Percentiles rank a stretch among this genome's conserved stretches.
Conservation (phyloP, 2,888 invertebrate species). For the Listrodromus nycthemerus region DNA sequence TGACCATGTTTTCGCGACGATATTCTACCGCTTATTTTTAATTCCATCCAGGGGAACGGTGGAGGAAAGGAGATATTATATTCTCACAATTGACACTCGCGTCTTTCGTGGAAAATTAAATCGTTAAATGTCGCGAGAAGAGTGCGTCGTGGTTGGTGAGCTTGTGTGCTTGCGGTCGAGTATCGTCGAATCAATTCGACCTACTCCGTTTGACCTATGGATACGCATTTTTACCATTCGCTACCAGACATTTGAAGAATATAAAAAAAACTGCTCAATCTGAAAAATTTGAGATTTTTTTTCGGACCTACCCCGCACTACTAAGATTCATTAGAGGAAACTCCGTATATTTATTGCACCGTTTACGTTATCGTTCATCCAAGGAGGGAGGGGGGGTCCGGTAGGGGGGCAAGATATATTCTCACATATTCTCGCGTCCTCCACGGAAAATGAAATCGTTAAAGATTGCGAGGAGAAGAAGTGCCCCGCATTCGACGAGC, state of each 20-base stretch:
- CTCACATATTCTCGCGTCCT: not conserved
- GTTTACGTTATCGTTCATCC: not conserved
- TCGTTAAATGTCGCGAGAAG: not conserved
- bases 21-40: slow-evolving; percentile 33
- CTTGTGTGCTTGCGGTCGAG: not conserved
- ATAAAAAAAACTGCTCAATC: too few species aligned
- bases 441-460: not conserved
- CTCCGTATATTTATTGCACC: slow-evolving; percentile 24
- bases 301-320: too few species aligned
- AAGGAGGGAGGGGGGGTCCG: not conserved
- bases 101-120: slow-evolving; percentile 1
- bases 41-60: not conserved
- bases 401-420: not conserved
- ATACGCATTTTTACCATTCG: too few species aligned
- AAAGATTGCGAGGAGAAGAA: not conserved
- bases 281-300: too few species aligned
- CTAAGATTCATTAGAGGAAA: too few species aligned
- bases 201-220: too few species aligned
- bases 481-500: not conserved
- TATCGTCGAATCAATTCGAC: not conserved
- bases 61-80: not conserved
- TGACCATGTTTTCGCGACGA: slow-evolving; percentile 31
- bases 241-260: too few species aligned
- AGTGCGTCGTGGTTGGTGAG: not conserved
- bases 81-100: not conserved